These are phyloP conservation scores for Callaeas wilsoni DNA, from an alignment of 2,113 vertebrate genomes.

Conservation along the genomic window DNA sequence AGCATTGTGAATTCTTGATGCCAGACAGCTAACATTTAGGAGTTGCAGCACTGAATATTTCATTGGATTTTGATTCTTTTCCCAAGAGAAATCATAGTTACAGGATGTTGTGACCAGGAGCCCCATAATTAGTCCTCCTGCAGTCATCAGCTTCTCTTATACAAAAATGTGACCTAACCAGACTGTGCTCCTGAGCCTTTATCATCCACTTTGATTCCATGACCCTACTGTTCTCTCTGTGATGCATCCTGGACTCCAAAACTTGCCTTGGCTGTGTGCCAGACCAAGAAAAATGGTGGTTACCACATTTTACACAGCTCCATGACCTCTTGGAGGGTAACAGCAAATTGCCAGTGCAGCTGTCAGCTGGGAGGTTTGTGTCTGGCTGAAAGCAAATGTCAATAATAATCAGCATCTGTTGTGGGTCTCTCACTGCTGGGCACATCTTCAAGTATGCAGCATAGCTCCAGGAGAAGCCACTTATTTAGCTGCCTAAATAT, in stretches of 20 bases:
- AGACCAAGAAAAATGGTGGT: background rate
- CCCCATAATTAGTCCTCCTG: background rate
- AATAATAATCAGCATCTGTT: constrained; percentile 41
- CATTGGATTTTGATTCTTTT: background rate
- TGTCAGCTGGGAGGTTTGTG: constrained; percentile 47
- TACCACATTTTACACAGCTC: background rate
- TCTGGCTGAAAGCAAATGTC: constrained; percentile 16
- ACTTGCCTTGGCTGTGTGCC: background rate
- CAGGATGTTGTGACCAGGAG: background rate
- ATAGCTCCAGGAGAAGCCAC: background rate
- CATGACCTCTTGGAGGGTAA: background rate
- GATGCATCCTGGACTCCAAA: background rate
- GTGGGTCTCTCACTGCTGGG: background rate
- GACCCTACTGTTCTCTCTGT: background rate
- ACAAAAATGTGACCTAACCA: background rate
- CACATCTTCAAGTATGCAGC: constrained; percentile 23
- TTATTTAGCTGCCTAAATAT: background rate
- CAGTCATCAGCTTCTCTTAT: background rate
- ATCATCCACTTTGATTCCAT: background rate
- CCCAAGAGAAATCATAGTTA: background rate
- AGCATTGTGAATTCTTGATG: background rate
- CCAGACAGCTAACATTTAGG: background rate
- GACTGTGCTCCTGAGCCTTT: background rate
- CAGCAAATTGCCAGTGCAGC: constrained; percentile 33
- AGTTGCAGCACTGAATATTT: background rate